Percentiles rank a stretch among this genome's conserved stretches.
These are phyloP conservation scores for Eupithecia inturbata DNA, from an alignment of 2,888 invertebrate species.

Conservation along the genomic window DNA sequence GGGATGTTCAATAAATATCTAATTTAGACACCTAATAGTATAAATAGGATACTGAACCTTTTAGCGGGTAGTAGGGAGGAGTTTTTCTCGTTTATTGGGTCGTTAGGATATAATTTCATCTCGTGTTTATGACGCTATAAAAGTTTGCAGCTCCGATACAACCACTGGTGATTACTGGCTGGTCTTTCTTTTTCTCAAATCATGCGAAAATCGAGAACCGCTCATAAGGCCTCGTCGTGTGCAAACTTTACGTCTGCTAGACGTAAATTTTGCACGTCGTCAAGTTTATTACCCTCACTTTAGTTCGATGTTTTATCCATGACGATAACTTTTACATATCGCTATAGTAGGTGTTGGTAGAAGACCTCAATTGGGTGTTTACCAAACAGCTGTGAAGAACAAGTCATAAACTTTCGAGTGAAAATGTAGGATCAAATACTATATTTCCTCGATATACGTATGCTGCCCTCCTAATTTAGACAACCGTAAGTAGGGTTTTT, in stretches of 20 bases:
- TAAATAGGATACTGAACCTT: slow-evolving; percentile 66
- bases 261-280: not conserved
- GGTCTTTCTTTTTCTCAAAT: slow-evolving; percentile 31
- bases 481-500: no score
- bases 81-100: slow-evolving; percentile 80
- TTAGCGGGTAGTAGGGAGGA: slow-evolving; percentile 71
- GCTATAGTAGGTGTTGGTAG: not conserved
- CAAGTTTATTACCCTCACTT: not conserved
- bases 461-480: no score
- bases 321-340: not conserved
- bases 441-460: no score
- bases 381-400: not conserved
- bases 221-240: not conserved
- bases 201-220: not conserved
- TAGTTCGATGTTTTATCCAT: not conserved
- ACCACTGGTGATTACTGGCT: slow-evolving; percentile 72
- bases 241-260: not conserved
- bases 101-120: slow-evolving; percentile 83
- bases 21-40: slow-evolving; percentile 56
- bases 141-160: slow-evolving; percentile 78
- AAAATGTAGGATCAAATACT: not conserved
- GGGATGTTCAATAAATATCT: slow-evolving; percentile 44
- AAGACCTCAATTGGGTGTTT: not conserved
- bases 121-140: slow-evolving; percentile 80
- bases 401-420: not conserved